Evolutionary conservation across 2,797 vertebrate species (phyloP), one percentile per base, ranked within the genome.

Genomic region (Mus minutoides): DNA sequence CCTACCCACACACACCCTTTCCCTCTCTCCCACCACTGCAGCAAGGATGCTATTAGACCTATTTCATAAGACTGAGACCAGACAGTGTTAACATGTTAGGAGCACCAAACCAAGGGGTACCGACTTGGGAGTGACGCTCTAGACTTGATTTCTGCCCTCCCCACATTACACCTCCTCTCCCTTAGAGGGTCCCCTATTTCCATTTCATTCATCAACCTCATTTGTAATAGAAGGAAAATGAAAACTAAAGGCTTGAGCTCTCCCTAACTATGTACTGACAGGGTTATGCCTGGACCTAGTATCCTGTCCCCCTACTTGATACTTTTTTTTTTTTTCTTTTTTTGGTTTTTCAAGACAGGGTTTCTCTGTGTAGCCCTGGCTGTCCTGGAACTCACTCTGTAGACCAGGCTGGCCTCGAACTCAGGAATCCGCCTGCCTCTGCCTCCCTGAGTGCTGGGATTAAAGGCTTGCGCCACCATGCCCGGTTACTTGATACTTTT

Each of bases 31-130:
- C 6, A 75, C 60, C 76, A 49, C 73, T 16, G 60, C 54, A 56
- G 10, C 52, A 88, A 88, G 21, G 34, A 69, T 79, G 49, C 54
- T 82, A 19, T 40, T 62, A 54, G 1, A 49, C 11, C n/a, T 40
- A 79, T 76, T 88, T 82, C 79, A 73, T 4, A 94, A 85, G 88
- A 49, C 37, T 67, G n/a, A 95, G 76, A 22, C 77, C 49, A 86
- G 52, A 71, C 3, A 84, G 52, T n/a, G 37, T 49, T 58, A 93
- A 83, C 64, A 82, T 85, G 84, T 86, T 29, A 52, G 77, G 92
- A 64, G 52, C 92, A 96, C 78, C 77, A 91, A 75, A 60, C 52
- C 62, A 69, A 31, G 34, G 69, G 40, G 13, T 82, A 46, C 46
- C 49, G 17, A 46, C 40, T 4, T 34, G 43, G 60, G 58, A 67